Base-by-base conservation (phyloP, 1,140 invertebrate species). In the Heliconius hermathena region DNA sequence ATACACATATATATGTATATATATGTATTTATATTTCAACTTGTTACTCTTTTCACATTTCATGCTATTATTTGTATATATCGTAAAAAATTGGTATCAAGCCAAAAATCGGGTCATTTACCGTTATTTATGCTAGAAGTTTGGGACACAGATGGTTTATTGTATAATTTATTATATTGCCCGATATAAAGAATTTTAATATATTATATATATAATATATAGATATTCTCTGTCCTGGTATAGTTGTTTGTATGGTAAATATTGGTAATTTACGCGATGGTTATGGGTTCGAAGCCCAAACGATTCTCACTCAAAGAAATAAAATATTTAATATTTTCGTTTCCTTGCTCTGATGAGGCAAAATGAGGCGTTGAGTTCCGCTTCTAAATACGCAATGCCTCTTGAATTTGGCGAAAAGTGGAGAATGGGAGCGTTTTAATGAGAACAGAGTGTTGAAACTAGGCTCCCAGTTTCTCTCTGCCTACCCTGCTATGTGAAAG, bases 121-220 rank as follows among this genome's bases (percentile, higher is more conserved):
- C 22, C n/a, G 46, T 80, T 54, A 76, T 80, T 76, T 80, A 80
- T 74, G 74, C 36, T 57, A 36, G n/a, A 76, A 80, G 66, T 73
- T 76, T 49, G 71, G 78, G 70, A 73, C 66, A 60, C 74, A 52
- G 78, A 74, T 76, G 75, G 38, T 76, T 80, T 80, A 71, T 66
- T 60, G n/a, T 80, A 57, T 73, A 57, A 80, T 80, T 76, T 80
- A 80, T 80, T 73, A 79, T 74, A 49, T 26, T 36, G 29, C 26
- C 26, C 3, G 49, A 57, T 9, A 38, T 79, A 46, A 41, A 46
- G 60, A 2, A 2, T 73, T 60, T 57, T 22, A 57, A 41, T 57
- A 18, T 57, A 57, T 33, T 38, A 33, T 26, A 22, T 54, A 57
- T 18, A 57, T 18, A 57, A 26, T 22, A 57, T 9, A n/a, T 60